Evolutionary conservation across 2,797 vertebrate species (phyloP).

Genomic region (Eospalax fontanierii): DNA sequence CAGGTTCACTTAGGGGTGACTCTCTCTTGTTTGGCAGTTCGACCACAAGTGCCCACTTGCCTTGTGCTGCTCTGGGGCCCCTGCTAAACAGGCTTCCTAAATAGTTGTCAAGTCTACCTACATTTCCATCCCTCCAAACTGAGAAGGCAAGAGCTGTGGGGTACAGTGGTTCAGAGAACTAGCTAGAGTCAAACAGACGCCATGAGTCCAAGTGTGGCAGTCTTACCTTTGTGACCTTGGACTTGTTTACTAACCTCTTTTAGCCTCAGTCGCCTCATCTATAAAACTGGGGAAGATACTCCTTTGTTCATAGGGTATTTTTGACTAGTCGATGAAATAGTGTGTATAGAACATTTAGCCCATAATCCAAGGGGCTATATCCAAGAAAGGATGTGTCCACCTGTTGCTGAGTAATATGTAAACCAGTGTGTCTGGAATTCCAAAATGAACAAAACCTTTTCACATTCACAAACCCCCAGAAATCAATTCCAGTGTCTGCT

Average conservation of each 20-base stretch:
- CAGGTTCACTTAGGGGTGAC: neutral
- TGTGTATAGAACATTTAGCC: neutral
- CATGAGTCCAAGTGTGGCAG: neutral
- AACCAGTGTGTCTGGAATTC: neutral
- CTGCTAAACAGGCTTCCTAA: neutral
- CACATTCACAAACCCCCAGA: conserved; percentile 26
- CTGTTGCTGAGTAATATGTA: conserved; percentile 19
- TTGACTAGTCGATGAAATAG: neutral
- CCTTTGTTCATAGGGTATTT: neutral
- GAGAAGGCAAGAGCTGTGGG: neutral
- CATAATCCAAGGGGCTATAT: neutral
- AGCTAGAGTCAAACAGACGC: neutral
- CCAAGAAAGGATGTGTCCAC: neutral
- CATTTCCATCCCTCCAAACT: conserved; percentile 12
- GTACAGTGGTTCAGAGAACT: neutral
- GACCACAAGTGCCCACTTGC: neutral
- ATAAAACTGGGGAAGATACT: neutral
- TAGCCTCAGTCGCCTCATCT: conserved; percentile 19
- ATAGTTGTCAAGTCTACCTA: neutral
- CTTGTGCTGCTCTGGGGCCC: neutral
- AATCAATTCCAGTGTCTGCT: conserved; percentile 42
- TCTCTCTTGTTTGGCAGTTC: neutral
- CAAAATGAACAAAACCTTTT: conserved; percentile 32
- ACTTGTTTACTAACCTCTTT: neutral
- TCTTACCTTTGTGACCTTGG: neutral